phyloP scores from a whole-genome alignment of 2,888 invertebrate genomes.

The Cyrtodaria siliqua region DNA sequence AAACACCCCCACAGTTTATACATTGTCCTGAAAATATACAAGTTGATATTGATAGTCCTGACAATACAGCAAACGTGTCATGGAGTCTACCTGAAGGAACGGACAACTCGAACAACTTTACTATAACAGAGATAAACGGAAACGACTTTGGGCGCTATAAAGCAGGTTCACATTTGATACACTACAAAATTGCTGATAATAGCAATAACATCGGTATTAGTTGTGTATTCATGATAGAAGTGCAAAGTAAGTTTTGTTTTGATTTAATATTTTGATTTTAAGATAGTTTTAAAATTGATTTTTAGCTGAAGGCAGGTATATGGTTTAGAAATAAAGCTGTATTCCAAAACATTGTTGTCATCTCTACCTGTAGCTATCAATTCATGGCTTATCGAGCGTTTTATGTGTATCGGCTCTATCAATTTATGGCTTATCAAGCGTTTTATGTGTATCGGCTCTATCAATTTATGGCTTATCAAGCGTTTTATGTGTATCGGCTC shows the following conservation, averaged over 20 bases:
- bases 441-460: no score
- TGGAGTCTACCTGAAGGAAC: slow-evolving; percentile 16
- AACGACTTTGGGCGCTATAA: background rate
- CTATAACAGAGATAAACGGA: background rate
- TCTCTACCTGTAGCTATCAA: no score
- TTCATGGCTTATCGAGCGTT: no score
- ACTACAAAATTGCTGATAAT: slow-evolving; percentile 7
- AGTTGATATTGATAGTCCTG: slow-evolving; percentile 1
- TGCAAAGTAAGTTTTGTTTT: slow-evolving; percentile 16
- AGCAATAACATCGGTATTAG: slow-evolving; percentile 8
- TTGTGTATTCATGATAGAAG: slow-evolving; percentile 16
- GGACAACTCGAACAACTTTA: slow-evolving; percentile 7
- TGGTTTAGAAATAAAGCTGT: no score
- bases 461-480: no score
- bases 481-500: no score
- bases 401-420: no score
- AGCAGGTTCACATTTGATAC: background rate
- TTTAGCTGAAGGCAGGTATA: no score
- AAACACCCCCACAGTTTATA: background rate
- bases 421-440: no score
- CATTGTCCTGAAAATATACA: slow-evolving; percentile 5
- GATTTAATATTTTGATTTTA: no score
- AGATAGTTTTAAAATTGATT: no score
- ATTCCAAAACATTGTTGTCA: no score
- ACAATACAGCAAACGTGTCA: slow-evolving; percentile 21